Conservation (phyloP, 2,113 vertebrate genomes). For the Podiceps cristatus region DNA sequence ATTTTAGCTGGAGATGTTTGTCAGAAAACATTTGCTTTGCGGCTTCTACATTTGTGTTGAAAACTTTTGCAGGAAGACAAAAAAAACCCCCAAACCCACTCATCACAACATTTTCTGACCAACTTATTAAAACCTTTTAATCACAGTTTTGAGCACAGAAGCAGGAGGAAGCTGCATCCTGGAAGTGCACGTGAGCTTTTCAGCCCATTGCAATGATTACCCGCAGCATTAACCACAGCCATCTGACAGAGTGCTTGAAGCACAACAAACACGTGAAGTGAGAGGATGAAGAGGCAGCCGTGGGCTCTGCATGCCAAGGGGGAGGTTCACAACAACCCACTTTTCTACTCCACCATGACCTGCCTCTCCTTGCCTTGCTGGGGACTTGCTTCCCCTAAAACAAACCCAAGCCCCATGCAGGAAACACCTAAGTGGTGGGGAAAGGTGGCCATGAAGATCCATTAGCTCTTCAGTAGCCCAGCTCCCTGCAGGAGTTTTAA, state of each 20-base stretch:
- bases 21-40: neutral
- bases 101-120: neutral
- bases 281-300: neutral
- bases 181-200: neutral
- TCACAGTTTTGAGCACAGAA: neutral
- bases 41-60: neutral
- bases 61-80: neutral
- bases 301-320: neutral
- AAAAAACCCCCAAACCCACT: neutral
- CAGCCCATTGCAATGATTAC: neutral
- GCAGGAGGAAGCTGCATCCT: neutral
- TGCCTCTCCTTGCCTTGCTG: rapidly evolving
- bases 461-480: neutral
- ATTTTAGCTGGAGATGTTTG: neutral
- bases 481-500: neutral
- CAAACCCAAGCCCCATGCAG: neutral
- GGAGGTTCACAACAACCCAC: neutral
- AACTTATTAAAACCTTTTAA: neutral
- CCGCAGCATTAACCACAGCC: neutral
- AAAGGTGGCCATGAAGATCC: neutral
- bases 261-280: neutral
- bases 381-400: neutral
- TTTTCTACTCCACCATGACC: neutral
- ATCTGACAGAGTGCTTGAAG: neutral
- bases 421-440: neutral